Evolutionary conservation across 2,797 vertebrate species (phyloP).

Genomic region (Helicolenus hilgendorfi): DNA sequence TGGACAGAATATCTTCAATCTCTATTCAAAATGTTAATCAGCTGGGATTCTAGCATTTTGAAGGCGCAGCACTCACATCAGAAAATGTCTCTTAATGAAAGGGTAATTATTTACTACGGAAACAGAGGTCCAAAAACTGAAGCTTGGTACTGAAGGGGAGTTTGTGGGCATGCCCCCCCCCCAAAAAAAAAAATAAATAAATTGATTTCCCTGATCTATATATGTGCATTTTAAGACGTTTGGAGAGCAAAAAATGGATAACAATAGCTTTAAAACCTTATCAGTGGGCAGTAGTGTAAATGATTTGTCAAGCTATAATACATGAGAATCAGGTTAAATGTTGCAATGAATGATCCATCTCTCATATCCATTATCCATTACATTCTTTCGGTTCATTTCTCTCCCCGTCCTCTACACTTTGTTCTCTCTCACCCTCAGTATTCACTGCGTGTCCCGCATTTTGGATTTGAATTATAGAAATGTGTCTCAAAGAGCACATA

Average conservation of each 20-base stretch:
- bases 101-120: not conserved
- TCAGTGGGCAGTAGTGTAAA: no score
- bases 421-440: not conserved
- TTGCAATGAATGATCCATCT: no score
- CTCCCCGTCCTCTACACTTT: not conserved
- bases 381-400: no score
- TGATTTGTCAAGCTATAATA: no score
- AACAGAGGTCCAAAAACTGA: not conserved
- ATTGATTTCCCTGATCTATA: not conserved
- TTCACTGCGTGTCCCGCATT: not conserved
- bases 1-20: not conserved
- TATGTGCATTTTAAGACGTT: not conserved
- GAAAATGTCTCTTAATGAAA: not conserved
- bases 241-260: no score
- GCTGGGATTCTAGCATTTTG: not conserved
- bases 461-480: not conserved
- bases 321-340: no score
- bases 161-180: no score
- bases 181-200: not conserved
- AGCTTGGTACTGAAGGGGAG: not conserved
- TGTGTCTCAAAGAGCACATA: not conserved
- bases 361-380: no score
- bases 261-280: no score
- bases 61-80: not conserved
- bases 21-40: not conserved